These are phyloP conservation scores for Phaethornis superciliosus DNA, from an alignment of 2,113 vertebrate species.

Conservation along the genomic window DNA sequence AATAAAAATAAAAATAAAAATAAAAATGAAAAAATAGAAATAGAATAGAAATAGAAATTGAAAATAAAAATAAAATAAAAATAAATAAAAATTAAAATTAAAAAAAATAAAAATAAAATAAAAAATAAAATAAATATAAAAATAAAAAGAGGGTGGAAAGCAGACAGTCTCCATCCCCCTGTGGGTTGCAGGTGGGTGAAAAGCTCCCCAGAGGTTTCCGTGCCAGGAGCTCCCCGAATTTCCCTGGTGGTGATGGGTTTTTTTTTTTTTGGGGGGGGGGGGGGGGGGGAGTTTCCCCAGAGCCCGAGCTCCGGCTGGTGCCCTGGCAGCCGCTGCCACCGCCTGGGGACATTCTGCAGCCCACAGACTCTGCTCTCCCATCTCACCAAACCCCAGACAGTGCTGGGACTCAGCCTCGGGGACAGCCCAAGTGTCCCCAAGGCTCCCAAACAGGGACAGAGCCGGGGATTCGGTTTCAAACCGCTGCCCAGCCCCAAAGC, in stretches of 20 bases:
- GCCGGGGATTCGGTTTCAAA: fast-evolving
- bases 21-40: too few species aligned
- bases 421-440: neutral
- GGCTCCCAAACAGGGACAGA: fast-evolving
- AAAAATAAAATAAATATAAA: too few species aligned
- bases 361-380: neutral
- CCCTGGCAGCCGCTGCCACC: fast-evolving
- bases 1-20: too few species aligned
- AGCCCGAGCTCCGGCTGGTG: fast-evolving
- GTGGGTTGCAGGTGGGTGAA: fast-evolving
- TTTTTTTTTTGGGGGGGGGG: too few species aligned
- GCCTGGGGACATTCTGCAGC: neutral
- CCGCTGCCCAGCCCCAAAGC: neutral
- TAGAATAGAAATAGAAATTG: too few species aligned
- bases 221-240: neutral
- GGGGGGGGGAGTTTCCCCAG: neutral
- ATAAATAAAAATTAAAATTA: too few species aligned
- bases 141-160: neutral
- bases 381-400: neutral
- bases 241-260: neutral
- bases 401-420: fast-evolving
- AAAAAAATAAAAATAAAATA: too few species aligned
- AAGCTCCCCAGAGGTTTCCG: fast-evolving
- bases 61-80: too few species aligned
- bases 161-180: neutral